Percentiles rank a stretch among this genome's conserved stretches.
Evolutionary conservation across 2,113 vertebrate species (phyloP).

Genomic region (Heterochromis multidens): DNA sequence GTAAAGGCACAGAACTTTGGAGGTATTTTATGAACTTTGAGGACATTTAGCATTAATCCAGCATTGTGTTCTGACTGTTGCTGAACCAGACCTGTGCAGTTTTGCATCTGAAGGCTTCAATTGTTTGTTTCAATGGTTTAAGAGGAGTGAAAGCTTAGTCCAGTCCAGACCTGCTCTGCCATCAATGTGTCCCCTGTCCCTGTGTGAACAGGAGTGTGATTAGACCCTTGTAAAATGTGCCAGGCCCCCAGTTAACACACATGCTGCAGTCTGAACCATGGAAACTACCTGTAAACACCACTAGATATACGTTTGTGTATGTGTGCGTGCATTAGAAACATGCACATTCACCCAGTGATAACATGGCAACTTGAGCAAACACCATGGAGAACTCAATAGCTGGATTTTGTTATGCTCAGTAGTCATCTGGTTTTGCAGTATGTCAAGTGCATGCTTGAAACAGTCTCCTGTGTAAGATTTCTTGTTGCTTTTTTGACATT

Average conservation of each 20-base stretch:
- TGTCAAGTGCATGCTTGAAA: background rate
- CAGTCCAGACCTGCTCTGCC: slow-evolving; percentile 9
- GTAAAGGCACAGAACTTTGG: background rate
- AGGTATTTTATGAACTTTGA: background rate
- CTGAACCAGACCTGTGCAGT: background rate
- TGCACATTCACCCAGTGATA: background rate
- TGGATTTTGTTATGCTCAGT: background rate
- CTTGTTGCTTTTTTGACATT: background rate
- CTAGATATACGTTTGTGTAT: background rate
- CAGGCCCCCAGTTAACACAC: slow-evolving; percentile 6
- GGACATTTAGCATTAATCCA: background rate
- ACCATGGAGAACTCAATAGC: background rate
- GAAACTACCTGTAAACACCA: background rate
- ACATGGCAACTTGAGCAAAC: background rate
- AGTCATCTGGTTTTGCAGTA: background rate
- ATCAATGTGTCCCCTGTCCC: slow-evolving; percentile 48
- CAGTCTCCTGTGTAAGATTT: background rate
- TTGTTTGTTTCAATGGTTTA: slow-evolving; percentile 22
- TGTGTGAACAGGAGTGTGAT: background rate
- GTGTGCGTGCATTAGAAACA: background rate
- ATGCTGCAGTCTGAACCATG: background rate
- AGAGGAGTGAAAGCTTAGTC: background rate
- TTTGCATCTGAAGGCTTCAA: background rate
- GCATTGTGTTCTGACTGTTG: background rate
- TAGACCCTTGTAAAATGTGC: slow-evolving; percentile 35